Evolutionary conservation across 2,113 vertebrate species (phyloP), one percentile per base, ranked within the genome.

Genomic region (Amazona guildingii): DNA sequence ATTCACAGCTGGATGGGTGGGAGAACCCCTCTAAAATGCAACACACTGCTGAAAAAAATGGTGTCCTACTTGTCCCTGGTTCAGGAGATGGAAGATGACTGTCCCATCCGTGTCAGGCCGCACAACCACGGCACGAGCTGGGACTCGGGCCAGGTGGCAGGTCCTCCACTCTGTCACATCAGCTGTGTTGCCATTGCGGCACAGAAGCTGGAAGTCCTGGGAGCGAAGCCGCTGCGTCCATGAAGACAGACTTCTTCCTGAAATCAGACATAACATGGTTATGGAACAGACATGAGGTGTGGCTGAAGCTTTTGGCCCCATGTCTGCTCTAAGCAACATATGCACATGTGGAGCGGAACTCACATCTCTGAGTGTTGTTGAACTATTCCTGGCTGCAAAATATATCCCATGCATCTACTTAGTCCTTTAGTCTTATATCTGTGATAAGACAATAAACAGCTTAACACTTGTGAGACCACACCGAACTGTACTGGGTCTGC

Each of bases 81-180:
- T 97, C 24, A 99, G 98, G 96, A 99, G 96, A 70, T 90, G 98
- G 83, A 98, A 99, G 75, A 99, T 94, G 81, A 98, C 86, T 7
- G 96, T 91, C 17, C 98, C 97, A 0, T 98, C 97, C 5, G 97
- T 78, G 83, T 98, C 97, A 0, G 91, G 92, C 48, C 98, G 95
- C 51, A 98, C 98, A n/a, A 99, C 97, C 59, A 99, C 97, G 0
- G 99, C 99, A 1, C 98, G 98, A 5, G 98, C 98, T 0, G 99
- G 99, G 48, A 99, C 88, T 3, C 97, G 97, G 37, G 98, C 99
- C 92, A 99, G 93, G 92, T 99, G 97, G 86, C 99, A 99, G 4
- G 8, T 97, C 6, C 96, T 96, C 98, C 98, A 99, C 17, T 98
- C 95, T 0, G 90, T 97, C 72, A 99, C 96, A 0, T 97, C 90